A percentile compares a stretch with the other conserved stretches of the same genome.
Conservation (phyloP, 2,797 vertebrate genomes). For the Spinibarbus caldwelli region DNA sequence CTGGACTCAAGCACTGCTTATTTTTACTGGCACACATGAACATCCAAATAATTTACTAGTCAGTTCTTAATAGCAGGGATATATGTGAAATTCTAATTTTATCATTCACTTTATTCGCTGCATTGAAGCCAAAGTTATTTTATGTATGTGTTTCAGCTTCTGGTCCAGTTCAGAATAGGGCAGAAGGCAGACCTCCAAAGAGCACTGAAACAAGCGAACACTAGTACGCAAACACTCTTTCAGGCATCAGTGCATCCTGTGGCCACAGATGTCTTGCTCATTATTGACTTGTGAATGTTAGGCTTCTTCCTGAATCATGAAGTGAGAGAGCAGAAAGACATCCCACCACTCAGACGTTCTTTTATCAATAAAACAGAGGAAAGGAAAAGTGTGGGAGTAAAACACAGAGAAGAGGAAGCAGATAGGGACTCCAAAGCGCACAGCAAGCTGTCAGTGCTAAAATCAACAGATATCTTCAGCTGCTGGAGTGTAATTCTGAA, state of each 20-base stretch:
- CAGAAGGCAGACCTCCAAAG: neutral
- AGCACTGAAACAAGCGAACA: neutral
- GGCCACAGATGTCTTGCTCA: neutral
- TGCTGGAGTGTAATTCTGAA: conserved; percentile 25
- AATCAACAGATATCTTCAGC: conserved; percentile 53
- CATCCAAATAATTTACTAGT: neutral
- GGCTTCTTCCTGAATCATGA: conserved; percentile 42
- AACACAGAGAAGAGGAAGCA: conserved; percentile 34
- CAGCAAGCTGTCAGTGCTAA: conserved; percentile 39
- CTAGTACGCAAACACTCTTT: conserved; percentile 5
- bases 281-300: conserved; percentile 45
- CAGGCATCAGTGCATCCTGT: neutral
- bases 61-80: neutral
- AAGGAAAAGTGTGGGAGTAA: conserved; percentile 36
- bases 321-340: conserved; percentile 23
- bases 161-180: neutral
- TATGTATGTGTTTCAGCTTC: neutral
- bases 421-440: conserved; percentile 28
- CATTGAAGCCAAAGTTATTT: neutral
- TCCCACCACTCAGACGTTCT: conserved; percentile 53
- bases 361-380: conserved; percentile 55
- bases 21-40: neutral
- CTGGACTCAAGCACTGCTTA: neutral
- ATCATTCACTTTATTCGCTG: neutral
- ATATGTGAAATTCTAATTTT: neutral